These are phyloP conservation scores for Fragum fragum DNA, from an alignment of 2,888 invertebrate genomes.

Conservation along the genomic window DNA sequence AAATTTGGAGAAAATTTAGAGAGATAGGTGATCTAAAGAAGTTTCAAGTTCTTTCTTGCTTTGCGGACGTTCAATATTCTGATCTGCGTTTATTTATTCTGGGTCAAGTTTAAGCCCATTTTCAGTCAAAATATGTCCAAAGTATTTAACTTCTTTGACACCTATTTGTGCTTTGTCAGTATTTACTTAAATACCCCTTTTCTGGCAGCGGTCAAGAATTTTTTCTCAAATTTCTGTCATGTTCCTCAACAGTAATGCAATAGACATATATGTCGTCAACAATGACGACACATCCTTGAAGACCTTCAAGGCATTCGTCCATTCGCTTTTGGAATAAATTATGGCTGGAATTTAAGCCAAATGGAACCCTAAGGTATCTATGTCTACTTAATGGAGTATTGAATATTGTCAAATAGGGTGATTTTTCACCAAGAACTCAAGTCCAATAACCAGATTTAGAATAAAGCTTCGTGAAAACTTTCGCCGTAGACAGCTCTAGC, in stretches of 20 bases:
- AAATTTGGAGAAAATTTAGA: neutral
- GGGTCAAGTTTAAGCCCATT: neutral
- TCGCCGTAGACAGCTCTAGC: neutral
- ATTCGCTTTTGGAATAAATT: neutral
- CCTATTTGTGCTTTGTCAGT: neutral
- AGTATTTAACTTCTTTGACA: neutral
- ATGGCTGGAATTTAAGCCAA: neutral
- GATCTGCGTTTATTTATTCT: neutral
- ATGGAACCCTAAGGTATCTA: neutral
- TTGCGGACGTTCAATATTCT: neutral
- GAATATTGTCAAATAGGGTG: neutral
- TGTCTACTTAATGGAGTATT: neutral
- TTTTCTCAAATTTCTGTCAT: too few relatives aligned
- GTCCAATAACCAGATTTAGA: neutral
- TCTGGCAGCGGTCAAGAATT: too few relatives aligned
- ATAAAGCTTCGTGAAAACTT: neutral
- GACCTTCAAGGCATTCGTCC: neutral
- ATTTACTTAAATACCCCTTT: neutral
- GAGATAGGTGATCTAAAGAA: neutral
- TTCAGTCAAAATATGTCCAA: neutral
- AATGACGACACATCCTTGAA: neutral
- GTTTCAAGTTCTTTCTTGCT: neutral
- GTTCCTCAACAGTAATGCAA: neutral
- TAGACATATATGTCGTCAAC: neutral
- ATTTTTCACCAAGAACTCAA: neutral